Conservation (phyloP, 1,140 invertebrate species). For the Sipha flava region DNA sequence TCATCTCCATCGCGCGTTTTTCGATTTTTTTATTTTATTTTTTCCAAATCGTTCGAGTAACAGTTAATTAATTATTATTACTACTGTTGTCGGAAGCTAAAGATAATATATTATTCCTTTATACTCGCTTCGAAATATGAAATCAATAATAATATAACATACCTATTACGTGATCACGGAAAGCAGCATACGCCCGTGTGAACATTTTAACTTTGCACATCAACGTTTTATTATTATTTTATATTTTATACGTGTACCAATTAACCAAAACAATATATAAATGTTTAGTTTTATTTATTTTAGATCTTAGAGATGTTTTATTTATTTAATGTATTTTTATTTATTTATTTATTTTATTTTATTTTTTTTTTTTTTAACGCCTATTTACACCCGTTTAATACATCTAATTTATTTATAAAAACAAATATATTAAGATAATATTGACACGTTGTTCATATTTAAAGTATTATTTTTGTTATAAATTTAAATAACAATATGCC, state of each 20-base stretch:
- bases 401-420: neutral
- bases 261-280: slow-evolving; percentile 6
- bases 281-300: slow-evolving; percentile 16
- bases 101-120: neutral
- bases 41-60: neutral
- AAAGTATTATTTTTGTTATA: slow-evolving; percentile 32
- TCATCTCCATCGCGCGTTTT: neutral
- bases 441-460: slow-evolving; percentile 21
- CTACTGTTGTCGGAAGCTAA: neutral
- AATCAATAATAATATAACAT: neutral
- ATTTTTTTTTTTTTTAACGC: slow-evolving; percentile 21
- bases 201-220: neutral
- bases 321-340: slow-evolving; percentile 8
- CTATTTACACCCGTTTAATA: slow-evolving; percentile 7
- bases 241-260: slow-evolving; percentile 9
- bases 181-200: neutral
- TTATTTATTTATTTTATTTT: slow-evolving; percentile 10
- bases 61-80: neutral
- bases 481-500: slow-evolving; percentile 18
- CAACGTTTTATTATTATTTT: neutral
- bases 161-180: neutral
- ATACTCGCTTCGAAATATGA: slow-evolving; percentile 11
- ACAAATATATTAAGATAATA: slow-evolving; percentile 20
- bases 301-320: slow-evolving; percentile 5
- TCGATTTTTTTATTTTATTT: neutral